A percentile compares a stretch with the other conserved stretches of the same genome.
Evolutionary conservation across 2,113 vertebrate species (phyloP).

Genomic region (Xenus cinereus): DNA sequence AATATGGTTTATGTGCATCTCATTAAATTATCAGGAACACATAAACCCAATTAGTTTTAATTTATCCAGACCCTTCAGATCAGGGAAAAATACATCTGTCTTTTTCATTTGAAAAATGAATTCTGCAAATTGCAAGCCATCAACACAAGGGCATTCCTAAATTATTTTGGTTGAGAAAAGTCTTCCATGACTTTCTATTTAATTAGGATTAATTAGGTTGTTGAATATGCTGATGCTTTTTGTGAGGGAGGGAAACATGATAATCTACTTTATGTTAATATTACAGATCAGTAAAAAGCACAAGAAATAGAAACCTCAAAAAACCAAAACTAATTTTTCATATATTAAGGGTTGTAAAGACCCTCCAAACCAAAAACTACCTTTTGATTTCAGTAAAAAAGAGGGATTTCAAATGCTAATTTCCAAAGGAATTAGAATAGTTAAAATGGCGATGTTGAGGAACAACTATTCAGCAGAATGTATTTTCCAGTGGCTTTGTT

Average conservation of each 20-base stretch:
- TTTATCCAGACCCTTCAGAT: conserved; percentile 24
- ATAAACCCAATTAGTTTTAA: conserved; percentile 37
- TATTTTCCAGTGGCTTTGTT: background rate
- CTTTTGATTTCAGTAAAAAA: background rate
- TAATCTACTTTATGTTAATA: background rate
- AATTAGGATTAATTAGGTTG: conserved; percentile 37
- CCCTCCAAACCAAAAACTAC: background rate
- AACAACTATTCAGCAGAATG: background rate
- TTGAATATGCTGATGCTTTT: conserved; percentile 6
- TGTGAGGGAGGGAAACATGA: background rate
- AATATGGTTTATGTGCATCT: conserved; percentile 2
- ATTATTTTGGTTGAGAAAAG: conserved; percentile 31
- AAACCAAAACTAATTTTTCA: background rate
- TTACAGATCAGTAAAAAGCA: background rate
- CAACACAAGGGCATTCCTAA: conserved; percentile 55
- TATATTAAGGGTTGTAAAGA: background rate
- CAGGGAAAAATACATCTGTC: background rate
- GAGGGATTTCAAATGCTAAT: background rate
- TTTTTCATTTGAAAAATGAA: conserved; percentile 16
- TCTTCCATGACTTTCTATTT: conserved; percentile 41
- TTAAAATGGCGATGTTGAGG: background rate
- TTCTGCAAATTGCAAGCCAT: conserved; percentile 13
- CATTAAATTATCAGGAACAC: conserved; percentile 22
- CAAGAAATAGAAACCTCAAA: background rate
- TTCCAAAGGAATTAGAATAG: background rate